These are phyloP conservation scores for Ophraella communa DNA, from an alignment of 2,888 invertebrate species.

Conservation along the genomic window DNA sequence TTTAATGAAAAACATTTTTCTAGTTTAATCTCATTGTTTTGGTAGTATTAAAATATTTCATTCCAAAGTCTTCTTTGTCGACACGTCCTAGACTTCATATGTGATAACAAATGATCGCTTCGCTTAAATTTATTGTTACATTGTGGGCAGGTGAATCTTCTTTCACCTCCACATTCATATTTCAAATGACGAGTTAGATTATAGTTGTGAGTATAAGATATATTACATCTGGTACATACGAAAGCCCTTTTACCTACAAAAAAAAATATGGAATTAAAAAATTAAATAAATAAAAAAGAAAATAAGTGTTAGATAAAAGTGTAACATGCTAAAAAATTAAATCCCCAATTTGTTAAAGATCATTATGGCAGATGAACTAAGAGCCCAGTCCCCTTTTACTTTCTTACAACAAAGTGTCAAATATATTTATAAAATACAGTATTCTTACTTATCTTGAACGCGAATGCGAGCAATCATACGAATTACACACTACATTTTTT, in stretches of 20 bases:
- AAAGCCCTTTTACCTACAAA: not conserved
- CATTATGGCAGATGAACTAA: too few relatives aligned
- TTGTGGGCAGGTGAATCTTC: constrained; percentile 75
- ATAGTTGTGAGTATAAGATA: constrained; percentile 29
- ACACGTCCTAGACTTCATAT: constrained; percentile 26
- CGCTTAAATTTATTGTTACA: constrained; percentile 56
- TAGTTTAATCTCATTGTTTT: too few relatives aligned
- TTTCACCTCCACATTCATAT: constrained; percentile 67
- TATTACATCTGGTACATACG: constrained; percentile 24
- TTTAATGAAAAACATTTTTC: not conserved
- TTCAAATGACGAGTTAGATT: constrained; percentile 25
- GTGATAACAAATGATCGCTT: not conserved
- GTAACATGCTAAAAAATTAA: too few relatives aligned
- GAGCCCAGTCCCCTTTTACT: too few relatives aligned
- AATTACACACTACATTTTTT: too few relatives aligned
- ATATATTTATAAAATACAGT: too few relatives aligned
- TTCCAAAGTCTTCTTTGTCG: not conserved
- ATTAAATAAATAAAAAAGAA: not conserved
- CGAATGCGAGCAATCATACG: too few relatives aligned
- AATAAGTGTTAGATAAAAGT: too few relatives aligned
- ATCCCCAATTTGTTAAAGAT: too few relatives aligned
- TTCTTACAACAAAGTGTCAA: too few relatives aligned
- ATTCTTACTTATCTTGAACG: too few relatives aligned
- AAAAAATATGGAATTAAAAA: not conserved
- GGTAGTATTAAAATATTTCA: too few relatives aligned